These are phyloP conservation scores for Eupithecia inturbata DNA, from an alignment of 2,888 invertebrate genomes.

Conservation along the genomic window DNA sequence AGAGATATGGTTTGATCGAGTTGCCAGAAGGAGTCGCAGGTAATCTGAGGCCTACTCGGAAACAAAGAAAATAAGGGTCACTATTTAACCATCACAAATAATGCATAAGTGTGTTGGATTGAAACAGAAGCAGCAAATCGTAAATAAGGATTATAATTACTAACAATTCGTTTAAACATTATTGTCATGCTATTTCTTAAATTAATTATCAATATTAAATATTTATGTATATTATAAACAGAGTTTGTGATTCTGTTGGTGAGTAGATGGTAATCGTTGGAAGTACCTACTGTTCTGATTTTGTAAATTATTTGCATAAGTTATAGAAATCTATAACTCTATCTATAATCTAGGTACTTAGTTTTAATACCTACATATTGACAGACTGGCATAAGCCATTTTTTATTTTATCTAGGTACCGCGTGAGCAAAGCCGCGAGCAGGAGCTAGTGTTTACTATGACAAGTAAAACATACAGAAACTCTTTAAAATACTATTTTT, in stretches of 20 bases:
- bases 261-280: background rate
- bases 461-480: background rate
- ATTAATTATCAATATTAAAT: background rate
- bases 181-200: background rate
- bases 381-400: background rate
- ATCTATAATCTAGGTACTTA: no score
- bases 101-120: background rate
- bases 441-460: background rate
- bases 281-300: background rate
- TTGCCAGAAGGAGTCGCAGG: background rate
- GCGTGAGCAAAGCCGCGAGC: background rate
- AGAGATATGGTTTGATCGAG: constrained; percentile 9
- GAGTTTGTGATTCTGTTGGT: background rate
- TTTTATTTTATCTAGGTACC: background rate
- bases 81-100: background rate
- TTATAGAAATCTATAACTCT: background rate
- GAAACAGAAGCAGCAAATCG: background rate
- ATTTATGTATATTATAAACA: background rate
- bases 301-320: background rate
- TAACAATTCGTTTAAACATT: background rate
- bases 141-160: background rate
- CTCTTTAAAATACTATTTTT: background rate
- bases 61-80: background rate
- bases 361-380: background rate
- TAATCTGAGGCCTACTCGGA: background rate